Conservation (phyloP, 2,888 invertebrate genomes). For the Podabrus alpinus region DNA sequence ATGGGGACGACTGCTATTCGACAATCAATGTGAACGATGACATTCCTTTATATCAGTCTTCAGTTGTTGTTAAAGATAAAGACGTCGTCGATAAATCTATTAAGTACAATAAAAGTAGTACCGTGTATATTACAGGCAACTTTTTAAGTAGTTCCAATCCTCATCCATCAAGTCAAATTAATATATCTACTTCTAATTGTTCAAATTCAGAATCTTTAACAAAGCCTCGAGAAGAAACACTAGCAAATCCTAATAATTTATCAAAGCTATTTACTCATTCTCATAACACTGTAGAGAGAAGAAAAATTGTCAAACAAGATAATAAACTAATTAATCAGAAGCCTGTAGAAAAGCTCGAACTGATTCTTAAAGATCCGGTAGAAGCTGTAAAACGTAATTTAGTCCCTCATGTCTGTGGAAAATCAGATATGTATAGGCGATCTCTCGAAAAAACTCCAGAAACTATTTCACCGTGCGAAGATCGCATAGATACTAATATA, state of each 20-base stretch:
- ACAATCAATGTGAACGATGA: slow-evolving; percentile 74
- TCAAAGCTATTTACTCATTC: not conserved
- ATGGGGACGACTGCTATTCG: slow-evolving; percentile 74
- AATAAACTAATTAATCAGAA: not conserved
- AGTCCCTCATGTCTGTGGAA: slow-evolving; percentile 78
- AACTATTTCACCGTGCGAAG: slow-evolving; percentile 61
- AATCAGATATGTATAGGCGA: slow-evolving; percentile 57
- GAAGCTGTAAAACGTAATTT: slow-evolving; percentile 76
- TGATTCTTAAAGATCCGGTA: slow-evolving; percentile 70
- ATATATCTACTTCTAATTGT: not conserved
- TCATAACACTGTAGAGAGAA: not conserved
- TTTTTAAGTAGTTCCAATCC: slow-evolving; percentile 35
- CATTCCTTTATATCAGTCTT: slow-evolving; percentile 72
- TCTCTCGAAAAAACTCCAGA: slow-evolving; percentile 45
- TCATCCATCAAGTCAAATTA: not conserved
- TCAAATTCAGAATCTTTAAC: not conserved
- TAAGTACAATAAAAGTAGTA: slow-evolving; percentile 46
- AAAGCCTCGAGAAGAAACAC: not conserved
- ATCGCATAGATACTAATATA: slow-evolving; percentile 52
- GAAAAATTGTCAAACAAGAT: not conserved
- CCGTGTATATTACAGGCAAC: slow-evolving; percentile 53
- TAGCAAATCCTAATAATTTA: not conserved
- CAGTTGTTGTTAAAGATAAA: slow-evolving; percentile 70
- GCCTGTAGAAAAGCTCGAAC: slow-evolving; percentile 16
- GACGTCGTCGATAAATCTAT: slow-evolving; percentile 36